These are phyloP conservation scores for Chaetodon auriga DNA, from an alignment of 2,113 vertebrate species.

Conservation along the genomic window DNA sequence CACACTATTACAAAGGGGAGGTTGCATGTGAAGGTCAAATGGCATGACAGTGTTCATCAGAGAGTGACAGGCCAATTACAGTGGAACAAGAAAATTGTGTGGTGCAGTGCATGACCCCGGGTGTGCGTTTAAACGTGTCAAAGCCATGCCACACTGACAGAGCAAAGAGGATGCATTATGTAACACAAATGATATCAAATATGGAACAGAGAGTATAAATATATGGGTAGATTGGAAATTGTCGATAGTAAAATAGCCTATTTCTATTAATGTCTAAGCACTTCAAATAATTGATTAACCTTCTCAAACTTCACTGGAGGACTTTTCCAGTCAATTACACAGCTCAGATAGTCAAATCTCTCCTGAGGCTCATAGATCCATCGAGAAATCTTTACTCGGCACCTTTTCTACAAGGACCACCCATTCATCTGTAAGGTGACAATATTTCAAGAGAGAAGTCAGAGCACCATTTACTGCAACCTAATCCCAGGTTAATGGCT, in stretches of 20 bases:
- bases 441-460: slow-evolving; percentile 21
- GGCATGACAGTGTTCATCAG: slow-evolving; percentile 40
- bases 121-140: not conserved
- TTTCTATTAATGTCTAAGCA: not conserved
- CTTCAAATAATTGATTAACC: slow-evolving; percentile 41
- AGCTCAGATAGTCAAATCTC: slow-evolving; percentile 32
- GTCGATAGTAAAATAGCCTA: not conserved
- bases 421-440: slow-evolving; percentile 18
- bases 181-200: not conserved
- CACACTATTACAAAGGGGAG: slow-evolving; percentile 1
- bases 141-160: not conserved
- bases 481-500: not conserved
- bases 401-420: slow-evolving; percentile 12
- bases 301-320: slow-evolving; percentile 25
- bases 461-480: not conserved
- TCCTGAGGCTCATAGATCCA: slow-evolving; percentile 17
- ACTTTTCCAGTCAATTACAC: slow-evolving; percentile 38
- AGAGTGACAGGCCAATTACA: slow-evolving; percentile 48
- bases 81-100: slow-evolving; percentile 29
- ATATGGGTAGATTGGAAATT: not conserved
- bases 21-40: slow-evolving; percentile 49
- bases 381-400: slow-evolving; percentile 26
- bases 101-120: slow-evolving; percentile 8
- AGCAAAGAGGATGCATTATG: not conserved
- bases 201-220: not conserved